Conservation (phyloP, 2,113 vertebrate genomes). For the Saguinus midas region DNA sequence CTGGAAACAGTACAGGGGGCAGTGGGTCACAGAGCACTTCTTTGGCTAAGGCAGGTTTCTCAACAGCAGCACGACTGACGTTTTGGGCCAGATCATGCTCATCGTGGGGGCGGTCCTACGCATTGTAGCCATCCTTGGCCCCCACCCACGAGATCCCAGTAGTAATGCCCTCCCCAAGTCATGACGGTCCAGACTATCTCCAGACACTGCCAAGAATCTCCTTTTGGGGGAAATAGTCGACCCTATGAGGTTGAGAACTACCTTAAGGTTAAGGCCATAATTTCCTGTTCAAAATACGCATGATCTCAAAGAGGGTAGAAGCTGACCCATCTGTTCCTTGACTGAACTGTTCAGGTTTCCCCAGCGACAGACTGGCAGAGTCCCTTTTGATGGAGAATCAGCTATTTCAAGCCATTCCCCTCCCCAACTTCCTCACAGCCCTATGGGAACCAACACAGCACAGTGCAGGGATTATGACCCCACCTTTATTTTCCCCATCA, state of each 20-base stretch:
- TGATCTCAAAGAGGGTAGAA: not conserved
- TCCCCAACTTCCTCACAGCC: not conserved
- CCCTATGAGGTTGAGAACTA: not conserved
- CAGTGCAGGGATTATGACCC: not conserved
- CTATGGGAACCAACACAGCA: not conserved
- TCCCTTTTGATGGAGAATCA: not conserved
- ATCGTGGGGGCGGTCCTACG: not conserved
- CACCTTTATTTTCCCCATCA: accelerated
- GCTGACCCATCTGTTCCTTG: not conserved
- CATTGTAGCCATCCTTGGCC: not conserved
- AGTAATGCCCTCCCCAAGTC: not conserved
- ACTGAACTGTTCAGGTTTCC: not conserved
- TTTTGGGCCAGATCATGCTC: not conserved
- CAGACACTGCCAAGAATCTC: not conserved
- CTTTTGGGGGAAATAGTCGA: not conserved
- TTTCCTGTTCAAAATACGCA: not conserved
- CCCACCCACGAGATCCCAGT: not conserved
- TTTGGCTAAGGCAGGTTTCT: not conserved
- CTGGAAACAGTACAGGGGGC: not conserved
- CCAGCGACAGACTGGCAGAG: not conserved
- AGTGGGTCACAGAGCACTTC: not conserved
- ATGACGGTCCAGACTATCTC: not conserved
- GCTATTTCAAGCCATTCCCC: not conserved
- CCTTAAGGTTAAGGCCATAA: not conserved
- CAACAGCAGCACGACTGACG: accelerated